Evolutionary conservation across 2,888 invertebrate species (phyloP), one percentile per base, ranked within the genome.

Genomic region (Protophormia terraenovae): DNA sequence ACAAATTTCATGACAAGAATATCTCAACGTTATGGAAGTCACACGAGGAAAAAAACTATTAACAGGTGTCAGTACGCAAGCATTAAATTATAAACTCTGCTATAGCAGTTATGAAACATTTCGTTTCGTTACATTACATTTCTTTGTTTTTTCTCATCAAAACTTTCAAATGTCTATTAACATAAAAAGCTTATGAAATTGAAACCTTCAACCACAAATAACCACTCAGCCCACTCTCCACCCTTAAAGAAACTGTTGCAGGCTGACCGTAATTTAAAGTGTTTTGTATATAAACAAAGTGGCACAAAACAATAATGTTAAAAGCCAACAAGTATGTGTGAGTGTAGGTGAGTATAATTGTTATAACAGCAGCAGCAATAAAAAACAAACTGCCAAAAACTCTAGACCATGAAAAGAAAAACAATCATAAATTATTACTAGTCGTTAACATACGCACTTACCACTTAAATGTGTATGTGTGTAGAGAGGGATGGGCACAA

Each of bases 381-480:
- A 24, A 55, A 78, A 78, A 47, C 60, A 47, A 78, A 78, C 47
- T 80, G 72, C 16, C 8, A 32, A 67, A 83, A 83, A 73, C 29
- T 38, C 60, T 32, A 38, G 29, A 41, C 53, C 58, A 73, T 29
- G 45, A 73, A 64, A 67, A 71, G 69, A 27, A 60, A 75, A 84
- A 69, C 69, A 83, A 71, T 82, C 67, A 80, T 86, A 83, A 86
- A 86, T 83, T 83, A 86, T 86, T 79, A 75, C 79, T 69, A 55
- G 27, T 47, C 38, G 27, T 69, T 60, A 53, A 62, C 73, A 69
- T 55, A 83, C 78, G 55, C 83, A 77, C 77, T 72, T 72, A 60
- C 58, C 58, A 58, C 58, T 72, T 38, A 47, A 27, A 47, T 55
- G 27, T 16, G 32, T 58, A 35, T 19, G 38, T n/a, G 53, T 19